Evolutionary conservation across 2,888 invertebrate species (phyloP).

Genomic region (Morinoia aosen): DNA sequence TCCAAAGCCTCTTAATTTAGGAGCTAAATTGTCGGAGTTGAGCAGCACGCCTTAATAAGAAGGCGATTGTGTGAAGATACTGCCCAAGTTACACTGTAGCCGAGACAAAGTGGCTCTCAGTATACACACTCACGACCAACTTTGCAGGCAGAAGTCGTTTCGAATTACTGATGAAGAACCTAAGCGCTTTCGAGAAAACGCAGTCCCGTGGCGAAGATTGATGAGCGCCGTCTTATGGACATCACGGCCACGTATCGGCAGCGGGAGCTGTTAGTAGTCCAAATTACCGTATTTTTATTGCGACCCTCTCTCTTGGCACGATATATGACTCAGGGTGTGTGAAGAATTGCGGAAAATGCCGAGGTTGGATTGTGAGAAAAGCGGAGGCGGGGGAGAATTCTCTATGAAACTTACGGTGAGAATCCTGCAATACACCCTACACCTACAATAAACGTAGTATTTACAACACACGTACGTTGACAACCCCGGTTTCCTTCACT

Average conservation of each 20-base stretch:
- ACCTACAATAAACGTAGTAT: too few species aligned
- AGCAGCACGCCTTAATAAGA: constrained; percentile 49
- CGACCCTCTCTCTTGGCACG: background rate
- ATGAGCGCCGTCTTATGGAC: background rate
- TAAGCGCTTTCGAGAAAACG: background rate
- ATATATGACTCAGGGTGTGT: background rate
- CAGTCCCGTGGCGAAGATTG: background rate
- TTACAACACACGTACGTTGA: too few species aligned
- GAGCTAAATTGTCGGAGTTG: constrained; percentile 43
- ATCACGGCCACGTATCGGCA: background rate
- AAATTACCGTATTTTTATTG: background rate
- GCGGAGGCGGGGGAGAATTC: too few species aligned
- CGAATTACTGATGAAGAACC: constrained; percentile 39
- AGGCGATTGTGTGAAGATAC: constrained; percentile 51
- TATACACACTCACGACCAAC: constrained; percentile 13
- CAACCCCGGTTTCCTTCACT: too few species aligned
- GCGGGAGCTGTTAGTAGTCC: background rate
- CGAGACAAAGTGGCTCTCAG: constrained; percentile 24
- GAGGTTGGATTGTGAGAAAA: too few species aligned
- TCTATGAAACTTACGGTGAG: too few species aligned
- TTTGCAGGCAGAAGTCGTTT: background rate
- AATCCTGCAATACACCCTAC: too few species aligned
- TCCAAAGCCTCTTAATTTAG: constrained; percentile 28
- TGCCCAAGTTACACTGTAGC: constrained; percentile 33
- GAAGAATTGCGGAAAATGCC: background rate